Percentiles rank a stretch among this genome's conserved stretches.
Conservation (phyloP, 2,797 vertebrate species). For the Anisognathus igniventris region DNA sequence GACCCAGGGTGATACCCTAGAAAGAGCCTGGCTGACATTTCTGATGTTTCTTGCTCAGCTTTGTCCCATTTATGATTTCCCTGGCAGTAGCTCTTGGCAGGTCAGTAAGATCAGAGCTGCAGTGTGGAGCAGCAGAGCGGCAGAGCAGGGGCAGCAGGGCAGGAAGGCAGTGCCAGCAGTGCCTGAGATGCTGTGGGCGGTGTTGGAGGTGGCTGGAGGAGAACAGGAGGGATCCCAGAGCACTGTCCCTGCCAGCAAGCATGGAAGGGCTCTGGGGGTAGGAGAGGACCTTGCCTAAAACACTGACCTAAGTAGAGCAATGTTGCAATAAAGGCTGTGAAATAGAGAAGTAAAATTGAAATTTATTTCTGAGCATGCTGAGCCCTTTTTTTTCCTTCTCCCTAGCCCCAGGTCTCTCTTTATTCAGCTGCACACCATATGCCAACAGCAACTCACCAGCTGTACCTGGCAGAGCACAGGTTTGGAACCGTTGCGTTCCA, state of each 20-base stretch:
- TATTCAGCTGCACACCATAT: not conserved
- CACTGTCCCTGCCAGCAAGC: not conserved
- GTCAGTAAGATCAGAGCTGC: not conserved
- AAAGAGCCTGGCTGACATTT: not conserved
- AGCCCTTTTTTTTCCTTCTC: not conserved
- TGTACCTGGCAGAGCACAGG: not conserved
- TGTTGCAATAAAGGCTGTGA: constrained; percentile 14
- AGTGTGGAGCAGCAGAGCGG: not conserved
- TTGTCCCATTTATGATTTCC: not conserved
- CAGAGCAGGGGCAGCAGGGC: not conserved
- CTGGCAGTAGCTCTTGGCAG: not conserved
- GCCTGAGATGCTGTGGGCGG: fast-evolving
- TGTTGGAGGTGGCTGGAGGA: not conserved
- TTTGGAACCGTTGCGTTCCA: not conserved
- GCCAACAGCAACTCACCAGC: not conserved
- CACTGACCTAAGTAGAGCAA: not conserved
- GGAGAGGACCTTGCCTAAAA: not conserved
- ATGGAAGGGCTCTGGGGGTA: not conserved
- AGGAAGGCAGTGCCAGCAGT: not conserved
- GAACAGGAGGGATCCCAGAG: not conserved
- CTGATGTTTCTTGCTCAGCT: not conserved
- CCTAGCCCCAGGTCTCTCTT: not conserved
- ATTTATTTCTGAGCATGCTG: not conserved
- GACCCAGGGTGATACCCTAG: not conserved
- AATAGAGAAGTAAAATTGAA: constrained; percentile 24